Base-by-base conservation (phyloP, 2,797 vertebrate species). In the Enteromius afrohamiltoni region DNA sequence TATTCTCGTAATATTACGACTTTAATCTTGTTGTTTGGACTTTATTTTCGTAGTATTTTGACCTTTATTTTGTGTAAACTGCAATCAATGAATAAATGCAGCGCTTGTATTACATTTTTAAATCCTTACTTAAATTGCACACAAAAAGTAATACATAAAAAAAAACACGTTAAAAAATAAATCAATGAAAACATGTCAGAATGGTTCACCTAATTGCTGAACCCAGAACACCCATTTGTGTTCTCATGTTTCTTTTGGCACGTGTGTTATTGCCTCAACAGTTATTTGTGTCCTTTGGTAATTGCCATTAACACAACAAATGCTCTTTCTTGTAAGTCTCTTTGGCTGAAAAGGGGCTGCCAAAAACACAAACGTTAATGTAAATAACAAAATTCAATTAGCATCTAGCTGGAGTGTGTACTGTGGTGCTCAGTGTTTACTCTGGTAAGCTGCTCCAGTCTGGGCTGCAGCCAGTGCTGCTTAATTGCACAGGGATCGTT, bases 401-500 rank as follows among this genome's bases (percentile, higher is more conserved):
- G 71, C 67, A 67, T 87, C 67, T 75, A 60, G 31, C 49, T 23
- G 1, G 53, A 49, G 80, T 58, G 16, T 77, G 69, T 77, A 58
- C 79, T 51, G 49, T 10, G 42, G 69, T 77, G 60, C 80, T 73
- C 76, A 19, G 21, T 45, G 74, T 65, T 80, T 67, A 71, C 40
- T 60, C 69, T 68, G 55, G 19, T 53, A 77, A 70, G 58, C 53
- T 49, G 74, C 80, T 86, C 65, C 34, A 40, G 79, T 64, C 84
- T 88, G 89, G 87, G 85, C 74, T 29, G 67, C 62, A 84, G 77
- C 77, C 82, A 74, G 80, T 17, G 62, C 68, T 76, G 58, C 67
- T 89, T 75, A 88, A 90, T 87, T 87, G 89, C 88, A 86, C 70
- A 83, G 47, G 70, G 83, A 87, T 75, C 58, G 23, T 86, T 85